Base-by-base conservation (phyloP, 2,888 invertebrate genomes). In the Sthenelais limicola region DNA sequence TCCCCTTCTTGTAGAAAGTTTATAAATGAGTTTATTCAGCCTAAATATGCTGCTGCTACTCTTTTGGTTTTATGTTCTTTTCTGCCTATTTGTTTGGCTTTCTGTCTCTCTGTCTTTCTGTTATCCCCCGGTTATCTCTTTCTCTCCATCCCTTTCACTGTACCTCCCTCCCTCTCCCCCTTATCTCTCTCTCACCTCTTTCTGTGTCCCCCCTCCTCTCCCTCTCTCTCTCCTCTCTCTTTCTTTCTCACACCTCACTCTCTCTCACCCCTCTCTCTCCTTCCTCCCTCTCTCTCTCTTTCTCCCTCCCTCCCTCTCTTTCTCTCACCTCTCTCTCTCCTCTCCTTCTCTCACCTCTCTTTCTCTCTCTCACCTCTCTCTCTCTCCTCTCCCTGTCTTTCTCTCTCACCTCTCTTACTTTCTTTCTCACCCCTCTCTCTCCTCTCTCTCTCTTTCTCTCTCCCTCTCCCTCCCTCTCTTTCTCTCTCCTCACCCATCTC, bases 301-400 rank as follows among this genome's bases (percentile, higher is more conserved):
- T 51, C 9, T 12, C 9, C 24, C 51, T 51, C 21, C 24, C 9
- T 51, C 9, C 24, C 9, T 51, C 9, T 51, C 51, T 51, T 5
- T 51, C 9, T 51, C 9, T 51, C 9, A 24, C 24, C 9, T 51
- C 9, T 51, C 21, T 51, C 51, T n/a, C n/a, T n/a, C n/a, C n/a
- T 51, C 21, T 51, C 51, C 24, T 24, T 51, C 9, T 51, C 21
- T 51, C 9, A 24, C 24, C 9, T 51, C 9, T 51, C 9, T 51
- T n/a, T 51, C 9, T 51, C 9, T 51, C 21, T 51, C 51, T n/a
- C n/a, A n/a, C n/a, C n/a, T 51, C 21, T 51, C 51, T 51, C 51
- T 51, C 9, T 51, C 21, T 51, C 9, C 21, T 51, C 9, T 51
- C 51, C 24, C 9, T 51, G 51, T 51, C 9, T 51, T 5, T 51